phyloP scores from a whole-genome alignment of 2,797 vertebrate species.

The Ctenopoma kingsleyae region DNA sequence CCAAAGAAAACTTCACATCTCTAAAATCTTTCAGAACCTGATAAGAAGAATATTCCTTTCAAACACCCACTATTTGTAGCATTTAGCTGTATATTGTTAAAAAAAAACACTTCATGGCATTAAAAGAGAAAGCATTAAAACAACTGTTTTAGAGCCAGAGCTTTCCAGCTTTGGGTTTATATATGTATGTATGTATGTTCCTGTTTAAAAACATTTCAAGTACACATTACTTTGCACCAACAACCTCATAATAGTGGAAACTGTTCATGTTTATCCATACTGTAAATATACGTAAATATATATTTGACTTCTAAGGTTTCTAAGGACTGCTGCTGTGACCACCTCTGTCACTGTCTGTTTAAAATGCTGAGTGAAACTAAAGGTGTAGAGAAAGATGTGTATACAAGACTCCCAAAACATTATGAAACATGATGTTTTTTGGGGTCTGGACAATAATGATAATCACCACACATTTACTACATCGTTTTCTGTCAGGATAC shows the following conservation, averaged over 20 bases:
- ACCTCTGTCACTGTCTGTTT: neutral
- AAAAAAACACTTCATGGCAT: neutral
- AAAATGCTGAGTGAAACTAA: neutral
- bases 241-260: constrained; percentile 10
- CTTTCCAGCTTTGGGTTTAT: constrained; percentile 3
- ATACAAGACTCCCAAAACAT: neutral
- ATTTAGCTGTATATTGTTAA: neutral
- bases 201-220: constrained; percentile 21
- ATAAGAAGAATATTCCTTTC: neutral
- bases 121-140: constrained; percentile 20
- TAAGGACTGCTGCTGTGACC: constrained; percentile 1
- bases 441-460: neutral
- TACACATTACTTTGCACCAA: constrained; percentile 19
- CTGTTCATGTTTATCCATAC: neutral
- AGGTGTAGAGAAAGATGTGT: neutral
- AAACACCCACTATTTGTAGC: neutral
- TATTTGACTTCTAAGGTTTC: neutral
- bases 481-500: neutral
- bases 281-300: neutral
- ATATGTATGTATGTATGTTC: neutral
- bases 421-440: neutral
- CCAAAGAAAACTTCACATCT: constrained; percentile 18
- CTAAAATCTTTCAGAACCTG: constrained; percentile 10
- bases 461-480: neutral
- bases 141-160: constrained; percentile 18